Percentiles rank a stretch among this genome's conserved stretches.
These are phyloP conservation scores for Nomada fabriciana DNA, from an alignment of 2,888 invertebrate genomes.

Conservation along the genomic window DNA sequence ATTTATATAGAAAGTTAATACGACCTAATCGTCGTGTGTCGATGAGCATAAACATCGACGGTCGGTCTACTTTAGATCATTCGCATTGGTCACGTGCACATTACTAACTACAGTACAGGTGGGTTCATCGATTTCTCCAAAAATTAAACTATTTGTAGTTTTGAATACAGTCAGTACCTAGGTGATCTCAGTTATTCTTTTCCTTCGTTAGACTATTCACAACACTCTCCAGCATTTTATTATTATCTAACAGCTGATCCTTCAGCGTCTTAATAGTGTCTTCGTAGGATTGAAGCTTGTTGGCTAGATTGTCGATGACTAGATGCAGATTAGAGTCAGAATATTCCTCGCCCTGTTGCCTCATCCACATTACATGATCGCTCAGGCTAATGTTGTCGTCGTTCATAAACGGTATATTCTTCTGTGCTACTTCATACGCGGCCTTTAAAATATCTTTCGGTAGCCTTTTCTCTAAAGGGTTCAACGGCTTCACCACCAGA, in stretches of 20 bases:
- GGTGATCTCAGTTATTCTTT: constrained; percentile 48
- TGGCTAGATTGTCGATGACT: constrained; percentile 73
- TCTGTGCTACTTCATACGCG: constrained; percentile 84
- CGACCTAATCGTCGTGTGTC: background rate
- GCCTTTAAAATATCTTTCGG: constrained; percentile 84
- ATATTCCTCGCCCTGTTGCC: constrained; percentile 69
- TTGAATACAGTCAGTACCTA: constrained; percentile 42
- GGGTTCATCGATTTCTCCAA: background rate
- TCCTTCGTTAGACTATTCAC: constrained; percentile 62
- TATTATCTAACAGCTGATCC: constrained; percentile 77
- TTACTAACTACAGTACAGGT: constrained; percentile 2
- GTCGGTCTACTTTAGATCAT: background rate
- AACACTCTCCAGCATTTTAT: constrained; percentile 76
- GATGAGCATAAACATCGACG: background rate
- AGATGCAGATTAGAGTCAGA: constrained; percentile 66
- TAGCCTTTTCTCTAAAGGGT: constrained; percentile 84
- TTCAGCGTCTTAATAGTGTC: constrained; percentile 76
- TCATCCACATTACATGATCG: constrained; percentile 74
- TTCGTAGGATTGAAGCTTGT: constrained; percentile 75
- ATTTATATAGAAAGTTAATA: constrained; percentile 30
- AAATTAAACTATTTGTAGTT: constrained; percentile 22
- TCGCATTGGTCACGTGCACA: constrained; percentile 2
- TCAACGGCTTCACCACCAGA: constrained; percentile 84
- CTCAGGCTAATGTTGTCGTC: constrained; percentile 70
- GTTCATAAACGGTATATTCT: constrained; percentile 74